phyloP scores from a whole-genome alignment of 1,140 invertebrate genomes.

The Euura saliciscinereae region DNA sequence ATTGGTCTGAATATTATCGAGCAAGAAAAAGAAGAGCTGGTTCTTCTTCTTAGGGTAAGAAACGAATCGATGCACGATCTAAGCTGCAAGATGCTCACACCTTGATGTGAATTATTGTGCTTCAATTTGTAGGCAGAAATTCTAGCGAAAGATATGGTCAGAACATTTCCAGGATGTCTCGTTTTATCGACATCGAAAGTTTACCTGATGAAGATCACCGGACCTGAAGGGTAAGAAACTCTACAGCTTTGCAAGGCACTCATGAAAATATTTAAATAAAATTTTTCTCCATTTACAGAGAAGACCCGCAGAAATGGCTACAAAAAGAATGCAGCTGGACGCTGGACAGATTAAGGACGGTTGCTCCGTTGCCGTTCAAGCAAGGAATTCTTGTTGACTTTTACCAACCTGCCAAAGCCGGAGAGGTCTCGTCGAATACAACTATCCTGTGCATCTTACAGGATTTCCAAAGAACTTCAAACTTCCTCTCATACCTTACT shows the following conservation, averaged over 20 bases:
- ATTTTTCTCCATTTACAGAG: constrained; percentile 33
- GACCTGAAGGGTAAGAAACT: constrained; percentile 56
- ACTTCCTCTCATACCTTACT: constrained; percentile 53
- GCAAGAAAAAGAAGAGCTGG: constrained; percentile 62
- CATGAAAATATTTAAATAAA: constrained; percentile 7
- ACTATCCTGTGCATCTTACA: constrained; percentile 53
- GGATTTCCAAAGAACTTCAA: constrained; percentile 56
- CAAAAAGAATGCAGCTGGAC: constrained; percentile 55
- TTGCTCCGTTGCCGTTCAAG: constrained; percentile 54
- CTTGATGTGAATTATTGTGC: constrained; percentile 15
- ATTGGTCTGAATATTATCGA: constrained; percentile 64
- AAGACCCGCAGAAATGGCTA: constrained; percentile 55
- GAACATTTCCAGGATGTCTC: constrained; percentile 58
- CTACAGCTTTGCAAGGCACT: constrained; percentile 31
- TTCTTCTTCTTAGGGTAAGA: constrained; percentile 59
- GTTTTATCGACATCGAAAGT: constrained; percentile 62
- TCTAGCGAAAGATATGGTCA: constrained; percentile 45
- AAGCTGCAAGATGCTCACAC: background rate
- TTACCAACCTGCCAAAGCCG: constrained; percentile 42
- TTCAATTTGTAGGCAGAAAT: constrained; percentile 48
- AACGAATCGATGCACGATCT: background rate
- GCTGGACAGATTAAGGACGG: constrained; percentile 49
- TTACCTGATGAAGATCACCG: constrained; percentile 61
- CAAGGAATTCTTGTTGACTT: constrained; percentile 55
- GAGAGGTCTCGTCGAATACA: constrained; percentile 35